These are phyloP conservation scores for Bucco capensis DNA, from an alignment of 2,113 vertebrate genomes.

Conservation along the genomic window DNA sequence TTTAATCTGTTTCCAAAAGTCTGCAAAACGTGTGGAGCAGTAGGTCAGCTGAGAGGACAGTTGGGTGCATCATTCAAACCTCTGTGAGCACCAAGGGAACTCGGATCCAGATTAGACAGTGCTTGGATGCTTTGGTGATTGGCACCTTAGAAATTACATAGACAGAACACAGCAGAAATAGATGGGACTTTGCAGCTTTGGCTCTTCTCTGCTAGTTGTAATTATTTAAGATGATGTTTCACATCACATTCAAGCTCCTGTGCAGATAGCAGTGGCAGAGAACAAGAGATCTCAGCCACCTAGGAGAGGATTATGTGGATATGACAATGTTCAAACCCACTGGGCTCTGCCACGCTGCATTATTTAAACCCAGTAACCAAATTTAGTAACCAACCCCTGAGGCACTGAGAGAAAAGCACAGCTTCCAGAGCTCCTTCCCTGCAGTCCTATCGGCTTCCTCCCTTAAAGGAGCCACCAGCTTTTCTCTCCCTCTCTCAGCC, in stretches of 20 bases:
- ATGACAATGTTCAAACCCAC: conserved; percentile 62
- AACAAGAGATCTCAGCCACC: conserved; percentile 59
- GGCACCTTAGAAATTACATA: conserved; percentile 52
- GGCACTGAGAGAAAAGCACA: conserved; percentile 24
- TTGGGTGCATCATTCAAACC: not conserved
- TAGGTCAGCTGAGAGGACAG: not conserved
- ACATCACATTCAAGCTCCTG: conserved; percentile 53
- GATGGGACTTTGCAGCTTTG: conserved; percentile 59
- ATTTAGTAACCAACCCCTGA: conserved; percentile 66
- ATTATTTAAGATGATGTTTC: conserved; percentile 67
- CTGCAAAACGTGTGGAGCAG: not conserved
- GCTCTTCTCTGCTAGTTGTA: conserved; percentile 56
- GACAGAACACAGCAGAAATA: conserved; percentile 34
- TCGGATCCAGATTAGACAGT: not conserved
- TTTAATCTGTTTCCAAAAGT: not conserved
- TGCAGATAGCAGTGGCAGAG: conserved; percentile 2
- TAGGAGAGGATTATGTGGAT: conserved; percentile 56
- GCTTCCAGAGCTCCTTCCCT: conserved; percentile 53
- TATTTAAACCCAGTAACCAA: conserved; percentile 70
- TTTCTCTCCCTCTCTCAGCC: not conserved
- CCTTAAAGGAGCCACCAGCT: conserved; percentile 31
- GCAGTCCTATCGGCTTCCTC: not conserved
- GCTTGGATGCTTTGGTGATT: conserved; percentile 54
- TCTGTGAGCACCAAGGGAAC: not conserved
- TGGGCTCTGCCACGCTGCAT: conserved; percentile 65